A percentile compares a stretch with the other conserved stretches of the same genome.
These are phyloP conservation scores for Eupithecia dodoneata DNA, from an alignment of 2,888 invertebrate species.

Conservation along the genomic window DNA sequence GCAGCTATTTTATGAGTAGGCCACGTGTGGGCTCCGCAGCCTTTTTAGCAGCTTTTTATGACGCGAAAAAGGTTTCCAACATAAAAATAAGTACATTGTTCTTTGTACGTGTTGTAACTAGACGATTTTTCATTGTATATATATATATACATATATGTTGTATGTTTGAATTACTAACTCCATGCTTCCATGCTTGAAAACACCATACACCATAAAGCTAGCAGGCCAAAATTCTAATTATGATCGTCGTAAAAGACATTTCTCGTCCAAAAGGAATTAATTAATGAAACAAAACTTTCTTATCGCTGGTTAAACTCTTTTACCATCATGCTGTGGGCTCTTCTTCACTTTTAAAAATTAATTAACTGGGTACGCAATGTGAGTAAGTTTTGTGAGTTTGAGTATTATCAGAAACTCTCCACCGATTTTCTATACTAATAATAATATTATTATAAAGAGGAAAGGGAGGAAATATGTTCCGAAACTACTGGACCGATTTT, in stretches of 20 bases:
- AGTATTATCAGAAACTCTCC: too few species aligned
- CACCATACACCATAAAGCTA: too few species aligned
- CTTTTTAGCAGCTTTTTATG: constrained; percentile 28
- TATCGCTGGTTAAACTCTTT: not conserved
- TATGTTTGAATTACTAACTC: too few species aligned
- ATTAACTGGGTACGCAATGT: too few species aligned
- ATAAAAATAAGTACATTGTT: constrained; percentile 9
- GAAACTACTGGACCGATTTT: too few species aligned
- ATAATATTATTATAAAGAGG: too few species aligned
- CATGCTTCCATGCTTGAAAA: too few species aligned
- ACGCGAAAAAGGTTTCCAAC: not conserved
- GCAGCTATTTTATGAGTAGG: constrained; percentile 14
- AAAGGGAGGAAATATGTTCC: too few species aligned
- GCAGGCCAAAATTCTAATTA: too few species aligned
- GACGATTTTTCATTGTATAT: not conserved
- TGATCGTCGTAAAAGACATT: not conserved
- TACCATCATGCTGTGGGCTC: not conserved
- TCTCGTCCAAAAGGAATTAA: not conserved
- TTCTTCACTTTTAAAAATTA: not conserved
- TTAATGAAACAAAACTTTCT: not conserved
- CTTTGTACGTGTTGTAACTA: constrained; percentile 9
- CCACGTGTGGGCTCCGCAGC: constrained; percentile 16
- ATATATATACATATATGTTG: too few species aligned
- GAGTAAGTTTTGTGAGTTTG: too few species aligned
- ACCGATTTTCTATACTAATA: too few species aligned